Conservation (phyloP, 1,140 invertebrate species). For the Achroia grisella region DNA sequence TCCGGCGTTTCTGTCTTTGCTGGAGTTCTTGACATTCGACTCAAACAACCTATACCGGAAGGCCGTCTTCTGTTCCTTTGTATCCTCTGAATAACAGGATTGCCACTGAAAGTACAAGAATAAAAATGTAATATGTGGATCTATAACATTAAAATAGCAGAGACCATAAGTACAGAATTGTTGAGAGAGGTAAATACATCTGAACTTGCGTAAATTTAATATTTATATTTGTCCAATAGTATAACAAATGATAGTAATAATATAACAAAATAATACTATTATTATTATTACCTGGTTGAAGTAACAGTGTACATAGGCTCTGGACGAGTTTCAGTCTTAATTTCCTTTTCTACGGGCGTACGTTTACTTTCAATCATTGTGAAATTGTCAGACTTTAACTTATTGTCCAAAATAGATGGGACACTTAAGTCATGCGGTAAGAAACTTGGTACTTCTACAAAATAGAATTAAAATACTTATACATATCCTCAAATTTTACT, state of each 20-base stretch:
- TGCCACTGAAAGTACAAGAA: constrained; percentile 33
- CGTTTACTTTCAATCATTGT: constrained; percentile 51
- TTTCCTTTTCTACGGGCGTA: constrained; percentile 40
- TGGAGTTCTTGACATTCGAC: constrained; percentile 35
- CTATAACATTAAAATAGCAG: too few relatives aligned
- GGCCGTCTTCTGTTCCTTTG: constrained; percentile 41
- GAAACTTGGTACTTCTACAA: constrained; percentile 34
- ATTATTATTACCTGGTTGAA: constrained; percentile 39
- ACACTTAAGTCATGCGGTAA: constrained; percentile 24
- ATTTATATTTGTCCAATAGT: too few relatives aligned
- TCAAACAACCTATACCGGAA: constrained; percentile 34
- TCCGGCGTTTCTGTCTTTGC: constrained; percentile 28
- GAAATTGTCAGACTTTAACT: constrained; percentile 27
- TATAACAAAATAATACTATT: background rate
- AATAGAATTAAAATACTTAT: background rate
- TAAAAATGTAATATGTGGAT: background rate
- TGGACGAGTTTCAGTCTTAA: constrained; percentile 33
- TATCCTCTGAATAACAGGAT: constrained; percentile 47
- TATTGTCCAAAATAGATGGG: constrained; percentile 27
- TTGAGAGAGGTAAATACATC: too few relatives aligned
- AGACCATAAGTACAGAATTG: too few relatives aligned
- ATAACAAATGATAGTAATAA: too few relatives aligned
- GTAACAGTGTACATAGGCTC: constrained; percentile 46
- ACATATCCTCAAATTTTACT: too few relatives aligned
- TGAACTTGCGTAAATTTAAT: too few relatives aligned